Evolutionary conservation across 2,113 vertebrate species (phyloP).

Genomic region (Aldabrachelys gigantea): DNA sequence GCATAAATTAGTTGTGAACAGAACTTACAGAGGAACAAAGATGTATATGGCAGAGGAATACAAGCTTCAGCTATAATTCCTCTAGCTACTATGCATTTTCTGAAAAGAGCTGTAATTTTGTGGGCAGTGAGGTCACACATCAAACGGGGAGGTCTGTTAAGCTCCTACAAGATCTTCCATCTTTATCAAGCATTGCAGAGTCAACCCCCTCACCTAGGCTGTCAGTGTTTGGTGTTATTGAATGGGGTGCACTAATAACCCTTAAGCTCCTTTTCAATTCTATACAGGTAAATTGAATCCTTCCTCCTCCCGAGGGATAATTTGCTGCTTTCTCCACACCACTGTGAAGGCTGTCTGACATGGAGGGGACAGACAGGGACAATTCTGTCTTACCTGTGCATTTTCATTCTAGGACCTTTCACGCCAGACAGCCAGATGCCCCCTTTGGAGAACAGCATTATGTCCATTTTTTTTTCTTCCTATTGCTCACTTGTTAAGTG

Average conservation of each 20-base stretch:
- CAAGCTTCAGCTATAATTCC: too few species aligned
- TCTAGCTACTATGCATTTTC: not conserved
- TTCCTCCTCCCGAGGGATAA: not conserved
- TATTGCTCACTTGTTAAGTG: not conserved
- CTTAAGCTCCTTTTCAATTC: not conserved
- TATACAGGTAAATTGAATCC: not conserved
- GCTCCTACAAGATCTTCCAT: not conserved
- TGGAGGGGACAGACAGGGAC: not conserved
- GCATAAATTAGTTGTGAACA: not conserved
- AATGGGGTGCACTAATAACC: not conserved
- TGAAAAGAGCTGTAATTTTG: not conserved
- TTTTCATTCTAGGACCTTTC: not conserved
- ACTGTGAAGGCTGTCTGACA: not conserved
- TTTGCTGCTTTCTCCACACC: not conserved
- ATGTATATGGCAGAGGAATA: not conserved
- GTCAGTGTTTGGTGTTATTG: not conserved
- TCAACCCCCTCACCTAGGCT: not conserved
- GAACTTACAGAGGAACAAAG: not conserved
- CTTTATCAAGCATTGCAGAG: not conserved
- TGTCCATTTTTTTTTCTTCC: not conserved
- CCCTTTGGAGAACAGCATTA: not conserved
- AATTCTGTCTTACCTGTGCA: not conserved
- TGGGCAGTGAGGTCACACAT: not conserved
- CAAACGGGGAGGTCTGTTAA: not conserved
- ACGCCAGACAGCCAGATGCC: not conserved